Evolutionary conservation across 2,113 vertebrate species (phyloP), one percentile per base, ranked within the genome.

Genomic region (Cyprinus carpio): DNA sequence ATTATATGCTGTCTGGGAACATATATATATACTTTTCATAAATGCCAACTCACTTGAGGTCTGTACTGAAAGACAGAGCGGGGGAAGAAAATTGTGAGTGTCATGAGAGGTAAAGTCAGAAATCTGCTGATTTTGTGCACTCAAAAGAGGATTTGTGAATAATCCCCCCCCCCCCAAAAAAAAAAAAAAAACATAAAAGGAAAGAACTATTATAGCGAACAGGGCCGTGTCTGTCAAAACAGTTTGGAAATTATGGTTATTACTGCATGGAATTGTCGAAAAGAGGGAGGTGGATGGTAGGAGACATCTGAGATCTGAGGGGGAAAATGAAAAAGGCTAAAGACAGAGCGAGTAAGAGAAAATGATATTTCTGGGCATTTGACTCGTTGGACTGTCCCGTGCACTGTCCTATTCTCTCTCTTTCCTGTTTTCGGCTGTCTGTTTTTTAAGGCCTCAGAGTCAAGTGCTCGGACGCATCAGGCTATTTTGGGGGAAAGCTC

Each of bases 1-100:
- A 86, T 86, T 86, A 86, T 60, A 62, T 49, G 77, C 20, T 62
- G 54, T 81, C 84, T 81, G 67, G 0, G 25, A 80, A 16, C 56
- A 54, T 74, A 62, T 31, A 54, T 74, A 62, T 31, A 27, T 31
- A 20, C 84, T 81, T 75, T 80, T 75, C 29, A 49, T 74, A 81
- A 85, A 85, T 74, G 84, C 27, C 84, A 74, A 23, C 65, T 31
- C 64, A 34, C 49, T 25, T 82, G 65, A 56, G 27, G 27, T 46
- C 43, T 46, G 43, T 51, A 12, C 76, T 62, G 56, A 43, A 64
- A 65, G 8, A 27, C 20, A 0, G 8, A 10, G 18, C 1, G 20
- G 27, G 18, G 46, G 49, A 31, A 85, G 84, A 43, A 69, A 79
- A 78, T 27, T 37, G 8, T 40, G 29, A 54, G 58, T 67, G 75